phyloP scores from a whole-genome alignment of 2,113 vertebrate genomes.

The Brevimyrus niger region DNA sequence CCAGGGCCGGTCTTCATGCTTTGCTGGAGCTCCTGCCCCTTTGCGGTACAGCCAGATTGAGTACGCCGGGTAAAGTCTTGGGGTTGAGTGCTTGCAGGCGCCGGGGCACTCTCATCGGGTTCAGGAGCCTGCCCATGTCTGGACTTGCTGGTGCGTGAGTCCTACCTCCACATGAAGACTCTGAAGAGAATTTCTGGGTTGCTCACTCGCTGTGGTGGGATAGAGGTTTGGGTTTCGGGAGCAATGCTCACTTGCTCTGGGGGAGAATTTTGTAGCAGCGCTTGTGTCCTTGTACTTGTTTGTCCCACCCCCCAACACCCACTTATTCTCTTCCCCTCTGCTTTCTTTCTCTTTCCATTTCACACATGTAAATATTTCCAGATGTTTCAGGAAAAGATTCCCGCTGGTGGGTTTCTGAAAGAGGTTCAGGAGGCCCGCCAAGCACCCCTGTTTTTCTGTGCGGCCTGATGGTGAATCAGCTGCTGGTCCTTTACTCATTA shows the following conservation, averaged over 20 bases:
- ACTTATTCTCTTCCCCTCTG: slow-evolving; percentile 17
- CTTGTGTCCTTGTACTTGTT: slow-evolving; percentile 21
- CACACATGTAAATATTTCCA: slow-evolving; percentile 54
- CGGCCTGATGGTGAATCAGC: slow-evolving; percentile 13
- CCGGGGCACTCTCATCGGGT: not conserved
- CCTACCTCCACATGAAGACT: not conserved
- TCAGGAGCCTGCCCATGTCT: not conserved
- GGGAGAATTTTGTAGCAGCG: slow-evolving; percentile 13
- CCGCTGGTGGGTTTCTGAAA: slow-evolving; percentile 40
- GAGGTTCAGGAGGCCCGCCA: slow-evolving; percentile 37
- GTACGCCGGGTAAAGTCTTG: not conserved
- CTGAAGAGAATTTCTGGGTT: not conserved
- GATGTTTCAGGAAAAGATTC: slow-evolving; percentile 50
- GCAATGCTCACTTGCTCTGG: not conserved
- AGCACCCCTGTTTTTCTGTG: slow-evolving; percentile 31
- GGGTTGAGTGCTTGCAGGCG: not conserved
- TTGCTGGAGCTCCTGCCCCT: not conserved
- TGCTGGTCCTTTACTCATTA: slow-evolving; percentile 34
- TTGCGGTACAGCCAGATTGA: not conserved
- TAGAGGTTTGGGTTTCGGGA: not conserved
- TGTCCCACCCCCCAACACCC: slow-evolving; percentile 31
- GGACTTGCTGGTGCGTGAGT: not conserved
- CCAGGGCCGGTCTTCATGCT: not conserved
- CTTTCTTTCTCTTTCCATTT: slow-evolving; percentile 34
- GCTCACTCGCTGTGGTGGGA: not conserved